Evolutionary conservation across 2,888 invertebrate genomes (phyloP).

Genomic region (Polydrusus pterygomalis): DNA sequence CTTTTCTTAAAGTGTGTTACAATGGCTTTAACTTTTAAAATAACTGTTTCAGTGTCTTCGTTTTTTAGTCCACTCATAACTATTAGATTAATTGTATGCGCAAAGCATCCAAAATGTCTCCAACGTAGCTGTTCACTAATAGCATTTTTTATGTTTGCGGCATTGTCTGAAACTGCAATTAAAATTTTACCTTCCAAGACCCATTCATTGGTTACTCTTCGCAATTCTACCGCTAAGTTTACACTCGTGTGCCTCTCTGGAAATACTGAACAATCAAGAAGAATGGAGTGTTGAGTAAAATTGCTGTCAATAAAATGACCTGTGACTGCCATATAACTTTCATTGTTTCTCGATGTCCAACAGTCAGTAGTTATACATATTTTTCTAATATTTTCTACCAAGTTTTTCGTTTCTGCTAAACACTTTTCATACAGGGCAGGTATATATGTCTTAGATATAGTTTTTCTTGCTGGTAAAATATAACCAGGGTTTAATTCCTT

Average conservation of each 20-base stretch:
- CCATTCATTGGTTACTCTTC: constrained; percentile 30
- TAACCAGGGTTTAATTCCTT: constrained; percentile 8
- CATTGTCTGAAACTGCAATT: constrained; percentile 21
- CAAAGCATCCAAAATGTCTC: no score
- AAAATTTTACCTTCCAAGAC: constrained; percentile 8
- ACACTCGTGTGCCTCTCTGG: constrained; percentile 57
- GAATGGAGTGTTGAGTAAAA: neutral
- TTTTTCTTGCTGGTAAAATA: constrained; percentile 4
- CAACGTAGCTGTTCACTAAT: neutral
- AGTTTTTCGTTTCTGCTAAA: neutral
- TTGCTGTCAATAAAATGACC: no score
- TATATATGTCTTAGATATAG: constrained; percentile 7
- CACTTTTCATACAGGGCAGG: constrained; percentile 29
- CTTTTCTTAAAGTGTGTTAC: no score
- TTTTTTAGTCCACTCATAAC: constrained; percentile 12
- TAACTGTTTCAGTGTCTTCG: neutral
- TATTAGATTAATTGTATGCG: constrained; percentile 19
- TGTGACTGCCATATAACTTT: no score
- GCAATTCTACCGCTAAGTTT: constrained; percentile 59
- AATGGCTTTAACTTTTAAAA: neutral
- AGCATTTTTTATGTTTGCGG: constrained; percentile 19
- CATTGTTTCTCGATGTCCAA: no score
- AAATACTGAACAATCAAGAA: constrained; percentile 50
- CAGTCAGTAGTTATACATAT: no score
- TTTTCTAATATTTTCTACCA: constrained; percentile 2